Conservation (phyloP, 2,113 vertebrate species). For the Oncorhynchus mykiss region DNA sequence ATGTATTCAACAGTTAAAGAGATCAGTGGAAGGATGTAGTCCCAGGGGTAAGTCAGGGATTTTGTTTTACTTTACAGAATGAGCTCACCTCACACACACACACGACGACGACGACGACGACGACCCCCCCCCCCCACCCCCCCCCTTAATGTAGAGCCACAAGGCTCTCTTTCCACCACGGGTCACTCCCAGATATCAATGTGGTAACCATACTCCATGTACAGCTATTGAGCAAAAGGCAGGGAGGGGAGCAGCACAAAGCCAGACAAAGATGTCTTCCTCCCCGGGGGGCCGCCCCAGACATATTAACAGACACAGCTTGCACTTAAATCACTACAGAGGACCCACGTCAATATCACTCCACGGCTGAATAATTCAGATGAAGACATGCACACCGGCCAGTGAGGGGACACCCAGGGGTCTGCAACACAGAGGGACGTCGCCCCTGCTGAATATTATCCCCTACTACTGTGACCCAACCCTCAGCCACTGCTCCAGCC, state of each 20-base stretch:
- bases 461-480: no score
- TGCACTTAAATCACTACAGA: slow-evolving; percentile 45
- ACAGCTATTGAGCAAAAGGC: not conserved
- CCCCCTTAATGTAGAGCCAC: no score
- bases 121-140: not conserved
- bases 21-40: no score
- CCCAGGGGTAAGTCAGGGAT: no score
- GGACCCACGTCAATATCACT: slow-evolving; percentile 15
- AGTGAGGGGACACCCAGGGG: not conserved
- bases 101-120: no score
- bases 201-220: not conserved
- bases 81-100: slow-evolving; percentile 66
- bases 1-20: no score
- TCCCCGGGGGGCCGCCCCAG: slow-evolving; percentile 21
- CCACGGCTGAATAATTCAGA: slow-evolving; percentile 32
- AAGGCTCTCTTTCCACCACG: no score
- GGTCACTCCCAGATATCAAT: no score
- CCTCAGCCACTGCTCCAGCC: no score
- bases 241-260: slow-evolving; percentile 13
- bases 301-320: slow-evolving; percentile 25
- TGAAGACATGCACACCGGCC: slow-evolving; percentile 11
- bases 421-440: no score
- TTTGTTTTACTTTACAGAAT: no score
- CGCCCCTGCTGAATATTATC: no score
- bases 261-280: slow-evolving; percentile 17